Evolutionary conservation across 2,113 vertebrate genomes (phyloP).

Genomic region (Craseonycteris thonglongyai): DNA sequence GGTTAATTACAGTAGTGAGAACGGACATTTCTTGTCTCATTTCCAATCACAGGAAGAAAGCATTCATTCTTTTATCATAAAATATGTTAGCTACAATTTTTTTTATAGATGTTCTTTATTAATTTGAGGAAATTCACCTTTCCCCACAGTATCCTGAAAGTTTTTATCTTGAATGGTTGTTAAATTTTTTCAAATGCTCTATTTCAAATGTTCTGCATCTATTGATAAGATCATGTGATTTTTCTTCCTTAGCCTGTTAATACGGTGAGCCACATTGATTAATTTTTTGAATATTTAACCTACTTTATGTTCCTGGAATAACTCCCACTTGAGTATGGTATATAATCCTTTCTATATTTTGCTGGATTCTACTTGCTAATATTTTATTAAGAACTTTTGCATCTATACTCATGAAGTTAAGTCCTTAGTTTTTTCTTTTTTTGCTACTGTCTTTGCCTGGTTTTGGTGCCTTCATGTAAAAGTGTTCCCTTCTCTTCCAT

Average conservation of each 20-base stretch:
- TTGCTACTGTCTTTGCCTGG: not conserved
- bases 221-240: not conserved
- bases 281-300: not conserved
- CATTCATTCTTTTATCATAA: not conserved
- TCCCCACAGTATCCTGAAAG: not conserved
- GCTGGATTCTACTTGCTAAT: not conserved
- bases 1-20: not conserved
- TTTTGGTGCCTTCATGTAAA: not conserved
- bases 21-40: not conserved
- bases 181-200: not conserved
- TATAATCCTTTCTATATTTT: not conserved
- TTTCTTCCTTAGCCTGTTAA: not conserved
- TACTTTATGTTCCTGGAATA: not conserved
- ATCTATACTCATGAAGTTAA: not conserved
- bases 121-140: not conserved
- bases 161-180: not conserved
- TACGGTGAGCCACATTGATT: not conserved
- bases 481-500: not conserved
- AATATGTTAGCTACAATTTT: not conserved
- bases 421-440: not conserved
- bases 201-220: not conserved
- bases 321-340: not conserved
- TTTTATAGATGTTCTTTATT: not conserved
- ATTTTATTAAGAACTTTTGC: not conserved
- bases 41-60: not conserved